phyloP scores from a whole-genome alignment of 2,113 vertebrate genomes.

The Clarias magur region DNA sequence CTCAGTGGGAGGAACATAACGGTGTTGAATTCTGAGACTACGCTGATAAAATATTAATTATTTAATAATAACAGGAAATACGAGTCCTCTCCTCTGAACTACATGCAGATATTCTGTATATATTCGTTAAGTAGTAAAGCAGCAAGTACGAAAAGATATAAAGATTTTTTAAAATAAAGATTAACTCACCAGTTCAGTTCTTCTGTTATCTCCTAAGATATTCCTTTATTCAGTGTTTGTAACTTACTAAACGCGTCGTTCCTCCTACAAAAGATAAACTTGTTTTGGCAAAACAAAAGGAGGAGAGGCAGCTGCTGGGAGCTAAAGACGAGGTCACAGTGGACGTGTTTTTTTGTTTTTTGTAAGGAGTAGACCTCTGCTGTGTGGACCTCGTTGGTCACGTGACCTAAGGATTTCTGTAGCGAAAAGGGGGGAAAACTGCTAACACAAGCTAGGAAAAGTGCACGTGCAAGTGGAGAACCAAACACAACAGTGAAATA shows the following conservation, averaged over 20 bases:
- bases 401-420: conserved; percentile 21
- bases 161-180: not conserved
- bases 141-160: not conserved
- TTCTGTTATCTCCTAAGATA: too few relatives aligned
- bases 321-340: conserved; percentile 17
- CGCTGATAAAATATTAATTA: not conserved
- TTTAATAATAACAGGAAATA: not conserved
- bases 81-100: too few relatives aligned
- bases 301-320: conserved; percentile 42
- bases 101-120: not conserved
- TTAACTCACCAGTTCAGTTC: not conserved
- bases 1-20: conserved; percentile 43
- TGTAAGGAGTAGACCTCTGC: conserved; percentile 5
- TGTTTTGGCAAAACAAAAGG: conserved; percentile 49
- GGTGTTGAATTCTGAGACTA: conserved; percentile 31
- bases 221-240: not conserved
- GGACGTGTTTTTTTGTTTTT: not conserved
- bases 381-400: conserved; percentile 27
- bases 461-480: not conserved
- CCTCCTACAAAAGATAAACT: not conserved
- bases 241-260: conserved; percentile 1
- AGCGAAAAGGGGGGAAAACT: not conserved
- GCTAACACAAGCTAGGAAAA: not conserved
- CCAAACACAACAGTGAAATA: not conserved
- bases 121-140: not conserved